Percentiles rank a stretch among this genome's conserved stretches.
These are phyloP conservation scores for Ophion ventricosus DNA, from an alignment of 2,888 invertebrate genomes.

Conservation along the genomic window DNA sequence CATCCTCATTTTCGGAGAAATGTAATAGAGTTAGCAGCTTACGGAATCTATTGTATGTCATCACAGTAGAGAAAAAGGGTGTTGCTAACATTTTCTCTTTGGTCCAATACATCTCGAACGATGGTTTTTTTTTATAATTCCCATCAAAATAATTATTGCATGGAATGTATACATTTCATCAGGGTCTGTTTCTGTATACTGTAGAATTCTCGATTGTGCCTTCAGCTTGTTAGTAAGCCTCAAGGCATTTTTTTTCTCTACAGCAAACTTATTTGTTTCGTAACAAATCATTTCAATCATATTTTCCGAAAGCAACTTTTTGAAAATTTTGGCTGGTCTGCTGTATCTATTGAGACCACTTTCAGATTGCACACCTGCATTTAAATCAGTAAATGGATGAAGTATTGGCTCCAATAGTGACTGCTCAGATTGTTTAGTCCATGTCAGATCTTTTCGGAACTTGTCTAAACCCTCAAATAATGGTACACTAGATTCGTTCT, in stretches of 20 bases:
- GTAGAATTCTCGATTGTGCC: background rate
- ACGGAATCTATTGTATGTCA: constrained; percentile 6
- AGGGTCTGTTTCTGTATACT: background rate
- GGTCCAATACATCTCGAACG: constrained; percentile 36
- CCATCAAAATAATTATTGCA: constrained; percentile 42
- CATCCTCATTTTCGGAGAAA: constrained; percentile 12
- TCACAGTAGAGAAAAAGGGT: constrained; percentile 18
- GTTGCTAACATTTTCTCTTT: constrained; percentile 32
- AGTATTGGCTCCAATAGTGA: constrained; percentile 41
- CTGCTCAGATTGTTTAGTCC: constrained; percentile 6
- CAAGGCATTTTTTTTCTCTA: background rate
- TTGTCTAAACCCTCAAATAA: constrained; percentile 11
- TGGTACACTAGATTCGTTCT: constrained; percentile 30
- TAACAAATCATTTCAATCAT: constrained; percentile 28
- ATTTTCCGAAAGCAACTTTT: constrained; percentile 28
- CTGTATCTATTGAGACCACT: constrained; percentile 36
- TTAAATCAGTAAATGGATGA: constrained; percentile 32
- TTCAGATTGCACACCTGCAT: constrained; percentile 38
- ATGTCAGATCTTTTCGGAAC: constrained; percentile 32
- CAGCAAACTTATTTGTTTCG: constrained; percentile 19
- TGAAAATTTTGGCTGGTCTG: constrained; percentile 29
- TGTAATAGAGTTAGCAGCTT: constrained; percentile 14
- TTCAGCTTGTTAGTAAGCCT: background rate
- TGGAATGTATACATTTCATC: constrained; percentile 32
- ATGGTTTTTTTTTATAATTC: constrained; percentile 36